Base-by-base conservation (phyloP, 2,888 invertebrate genomes). In the Drosophila rellima region DNA sequence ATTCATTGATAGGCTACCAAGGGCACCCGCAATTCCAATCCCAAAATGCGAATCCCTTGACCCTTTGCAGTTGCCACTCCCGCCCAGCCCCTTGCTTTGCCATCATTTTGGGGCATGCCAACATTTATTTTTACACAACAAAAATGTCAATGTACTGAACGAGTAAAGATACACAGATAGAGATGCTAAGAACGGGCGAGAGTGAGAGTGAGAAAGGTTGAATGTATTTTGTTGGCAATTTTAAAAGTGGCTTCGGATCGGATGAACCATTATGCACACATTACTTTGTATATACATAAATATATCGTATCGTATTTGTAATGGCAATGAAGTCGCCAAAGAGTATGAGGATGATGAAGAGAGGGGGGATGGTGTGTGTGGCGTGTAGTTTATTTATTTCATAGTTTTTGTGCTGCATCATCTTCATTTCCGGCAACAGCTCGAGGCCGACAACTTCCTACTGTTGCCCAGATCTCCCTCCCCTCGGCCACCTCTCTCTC, bases 371-470 rank as follows among this genome's bases (percentile, higher is more conserved):
- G 26, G 45, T 73, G 50, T 65, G 65, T 23, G 23, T 2, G 23
- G 56, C 75, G 56, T 84, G 78, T 78, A 85, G 85, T 82, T 82
- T 88, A 82, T 88, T 85, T 83, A 88, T 82, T 88, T 88, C 70
- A 66, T 82, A 82, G 82, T 75, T 87, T 86, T 89, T 86, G 78
- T 86, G 86, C 87, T 86, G 84, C 84, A 87, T 90, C 89, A 87
- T 87, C 88, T 89, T 87, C 90, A 87, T 87, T 87, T 87, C 86
- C 89, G 89, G 88, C 82, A 72, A 64, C 72, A 78, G 81, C 78
- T 78, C 78, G 82, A 61, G 74, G 74, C 74, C 74, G 63, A 68
- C 78, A 78, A 81, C 84, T 81, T 83, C 81, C 84, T 77, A 74
- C 60, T 45, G 62, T 39, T 51, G 55, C 54, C 31, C 20, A 17